Percentiles rank a stretch among this genome's conserved stretches.
Conservation (phyloP, 2,113 vertebrate genomes). For the Petroica traversi region DNA sequence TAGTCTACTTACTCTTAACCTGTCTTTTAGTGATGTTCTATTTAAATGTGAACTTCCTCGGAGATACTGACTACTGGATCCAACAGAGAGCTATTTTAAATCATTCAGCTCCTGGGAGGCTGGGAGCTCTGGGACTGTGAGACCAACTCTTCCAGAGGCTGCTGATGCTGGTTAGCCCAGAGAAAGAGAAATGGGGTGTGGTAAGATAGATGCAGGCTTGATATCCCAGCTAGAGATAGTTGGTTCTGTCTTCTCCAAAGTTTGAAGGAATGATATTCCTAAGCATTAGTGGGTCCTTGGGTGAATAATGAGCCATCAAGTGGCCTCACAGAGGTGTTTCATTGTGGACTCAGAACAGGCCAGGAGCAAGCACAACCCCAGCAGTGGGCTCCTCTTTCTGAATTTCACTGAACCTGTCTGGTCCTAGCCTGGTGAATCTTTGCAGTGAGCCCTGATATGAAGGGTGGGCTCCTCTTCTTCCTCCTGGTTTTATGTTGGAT, state of each 20-base stretch:
- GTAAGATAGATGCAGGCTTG: background rate
- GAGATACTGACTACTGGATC: background rate
- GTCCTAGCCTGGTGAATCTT: background rate
- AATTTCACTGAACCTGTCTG: background rate
- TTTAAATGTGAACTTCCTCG: background rate
- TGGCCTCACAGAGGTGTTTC: background rate
- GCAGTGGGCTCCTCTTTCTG: background rate
- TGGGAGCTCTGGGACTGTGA: background rate
- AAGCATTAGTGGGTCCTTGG: background rate
- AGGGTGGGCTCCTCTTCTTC: background rate
- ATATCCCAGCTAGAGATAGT: background rate
- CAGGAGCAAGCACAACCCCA: background rate
- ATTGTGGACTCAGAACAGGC: background rate
- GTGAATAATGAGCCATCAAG: background rate
- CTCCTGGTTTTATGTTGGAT: background rate
- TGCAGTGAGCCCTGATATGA: fast-evolving
- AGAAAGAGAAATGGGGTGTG: background rate
- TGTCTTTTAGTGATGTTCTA: background rate
- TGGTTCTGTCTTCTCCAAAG: background rate
- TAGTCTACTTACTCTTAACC: background rate
- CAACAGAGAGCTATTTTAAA: background rate
- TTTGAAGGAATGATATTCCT: background rate
- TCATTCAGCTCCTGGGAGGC: background rate
- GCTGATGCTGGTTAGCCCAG: background rate
- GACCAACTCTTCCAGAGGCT: background rate